A percentile compares a stretch with the other conserved stretches of the same genome.
phyloP scores from a whole-genome alignment of 2,797 vertebrate species.

The Xiphophorus birchmanni region DNA sequence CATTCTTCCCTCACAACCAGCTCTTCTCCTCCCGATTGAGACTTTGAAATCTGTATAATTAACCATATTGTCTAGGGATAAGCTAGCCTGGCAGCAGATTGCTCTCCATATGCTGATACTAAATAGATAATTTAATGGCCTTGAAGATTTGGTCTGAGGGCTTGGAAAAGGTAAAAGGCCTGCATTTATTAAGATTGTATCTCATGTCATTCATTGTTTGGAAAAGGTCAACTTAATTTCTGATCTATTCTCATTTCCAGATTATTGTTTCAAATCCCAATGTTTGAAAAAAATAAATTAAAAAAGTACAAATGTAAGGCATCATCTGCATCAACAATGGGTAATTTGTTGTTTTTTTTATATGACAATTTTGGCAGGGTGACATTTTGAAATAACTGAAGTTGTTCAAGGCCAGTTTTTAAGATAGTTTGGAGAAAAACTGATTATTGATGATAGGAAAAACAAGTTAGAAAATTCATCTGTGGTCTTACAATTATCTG shows the following conservation, averaged over 20 bases:
- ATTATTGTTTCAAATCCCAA: conserved; percentile 19
- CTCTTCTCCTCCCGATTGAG: conserved; percentile 51
- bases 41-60: conserved; percentile 75
- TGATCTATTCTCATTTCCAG: conserved; percentile 12
- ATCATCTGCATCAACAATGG: neutral
- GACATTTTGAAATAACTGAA: conserved; percentile 10
- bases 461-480: neutral
- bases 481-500: neutral
- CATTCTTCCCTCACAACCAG: conserved; percentile 58
- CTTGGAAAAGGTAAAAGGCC: conserved; percentile 23
- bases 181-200: neutral
- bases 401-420: neutral
- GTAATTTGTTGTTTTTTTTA: neutral
- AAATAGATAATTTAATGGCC: conserved; percentile 58
- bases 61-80: conserved; percentile 59
- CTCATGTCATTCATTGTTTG: conserved; percentile 13
- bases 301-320: neutral
- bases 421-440: neutral
- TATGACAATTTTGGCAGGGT: neutral
- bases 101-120: conserved; percentile 60
- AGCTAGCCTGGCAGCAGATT: conserved; percentile 57
- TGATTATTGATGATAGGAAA: neutral
- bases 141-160: conserved; percentile 46
- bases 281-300: neutral
- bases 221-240: conserved; percentile 15